A percentile compares a stretch with the other conserved stretches of the same genome.
These are phyloP conservation scores for Pipistrellus pipistrellus DNA, from an alignment of 2,797 vertebrate genomes.

Conservation along the genomic window DNA sequence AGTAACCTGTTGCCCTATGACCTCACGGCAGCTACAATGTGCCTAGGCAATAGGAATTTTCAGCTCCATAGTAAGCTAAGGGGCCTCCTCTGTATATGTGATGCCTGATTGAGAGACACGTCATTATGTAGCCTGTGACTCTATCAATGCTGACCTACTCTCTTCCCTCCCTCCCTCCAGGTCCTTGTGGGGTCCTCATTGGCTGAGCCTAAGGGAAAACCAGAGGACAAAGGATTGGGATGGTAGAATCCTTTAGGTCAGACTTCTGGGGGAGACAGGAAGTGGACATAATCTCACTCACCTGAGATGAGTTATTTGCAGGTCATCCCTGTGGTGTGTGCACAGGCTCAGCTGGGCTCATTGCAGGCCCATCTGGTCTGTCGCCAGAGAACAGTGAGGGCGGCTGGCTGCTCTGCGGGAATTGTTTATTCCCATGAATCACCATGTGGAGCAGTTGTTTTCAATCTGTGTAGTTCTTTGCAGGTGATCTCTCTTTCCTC, in stretches of 20 bases:
- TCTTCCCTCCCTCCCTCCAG: neutral
- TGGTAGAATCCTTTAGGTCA: neutral
- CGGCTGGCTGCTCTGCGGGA: neutral
- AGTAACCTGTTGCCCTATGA: neutral
- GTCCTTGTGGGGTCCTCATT: neutral
- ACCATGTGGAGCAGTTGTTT: rapidly evolving
- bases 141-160: no score
- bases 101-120: neutral
- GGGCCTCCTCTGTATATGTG: neutral
- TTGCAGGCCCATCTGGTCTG: neutral
- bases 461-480: neutral
- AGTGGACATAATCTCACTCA: neutral
- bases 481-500: neutral
- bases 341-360: neutral
- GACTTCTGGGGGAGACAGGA: neutral
- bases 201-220: neutral
- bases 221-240: neutral
- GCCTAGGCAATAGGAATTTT: neutral
- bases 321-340: neutral
- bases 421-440: neutral
- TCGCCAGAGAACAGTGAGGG: neutral
- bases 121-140: neutral
- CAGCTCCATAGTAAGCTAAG: neutral
- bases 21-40: neutral
- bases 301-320: neutral